Evolutionary conservation across 2,888 invertebrate species (phyloP).

Genomic region (Psylliodes chrysocephalus): DNA sequence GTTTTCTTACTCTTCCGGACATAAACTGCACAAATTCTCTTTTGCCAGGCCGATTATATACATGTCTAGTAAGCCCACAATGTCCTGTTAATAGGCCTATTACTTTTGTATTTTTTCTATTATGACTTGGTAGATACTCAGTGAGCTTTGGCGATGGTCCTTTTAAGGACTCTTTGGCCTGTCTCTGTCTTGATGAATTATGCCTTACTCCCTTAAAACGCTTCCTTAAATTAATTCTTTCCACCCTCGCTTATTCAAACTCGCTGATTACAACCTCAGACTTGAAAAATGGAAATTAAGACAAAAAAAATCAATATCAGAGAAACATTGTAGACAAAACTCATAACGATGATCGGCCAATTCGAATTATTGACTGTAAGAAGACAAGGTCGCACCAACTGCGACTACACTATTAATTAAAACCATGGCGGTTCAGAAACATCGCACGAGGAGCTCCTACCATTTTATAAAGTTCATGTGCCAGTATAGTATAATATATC

Average conservation of each 20-base stretch:
- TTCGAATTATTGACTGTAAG: not conserved
- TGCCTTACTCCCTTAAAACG: too few relatives aligned
- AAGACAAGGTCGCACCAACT: slow-evolving; percentile 8
- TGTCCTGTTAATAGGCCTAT: not conserved
- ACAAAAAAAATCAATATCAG: slow-evolving; percentile 1
- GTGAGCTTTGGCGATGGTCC: too few relatives aligned
- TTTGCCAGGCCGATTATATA: too few relatives aligned
- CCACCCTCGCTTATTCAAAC: not conserved
- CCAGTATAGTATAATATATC: too few relatives aligned
- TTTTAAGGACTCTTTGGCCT: too few relatives aligned
- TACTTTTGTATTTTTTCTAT: not conserved
- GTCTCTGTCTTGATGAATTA: too few relatives aligned
- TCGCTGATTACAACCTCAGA: not conserved
- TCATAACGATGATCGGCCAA: slow-evolving; percentile 3
- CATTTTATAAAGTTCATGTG: not conserved
- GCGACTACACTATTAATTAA: slow-evolving; percentile 23
- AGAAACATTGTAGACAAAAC: slow-evolving; percentile 7
- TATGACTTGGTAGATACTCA: too few relatives aligned
- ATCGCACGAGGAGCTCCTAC: slow-evolving; percentile 6
- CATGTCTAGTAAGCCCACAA: too few relatives aligned
- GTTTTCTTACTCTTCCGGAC: too few relatives aligned
- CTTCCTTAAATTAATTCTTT: not conserved
- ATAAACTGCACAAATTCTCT: too few relatives aligned
- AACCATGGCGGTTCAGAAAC: slow-evolving; percentile 18
- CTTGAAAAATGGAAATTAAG: too few relatives aligned